A percentile compares a stretch with the other conserved stretches of the same genome.
phyloP scores from a whole-genome alignment of 2,888 invertebrate species.

The Melikaiella ostensackeni region DNA sequence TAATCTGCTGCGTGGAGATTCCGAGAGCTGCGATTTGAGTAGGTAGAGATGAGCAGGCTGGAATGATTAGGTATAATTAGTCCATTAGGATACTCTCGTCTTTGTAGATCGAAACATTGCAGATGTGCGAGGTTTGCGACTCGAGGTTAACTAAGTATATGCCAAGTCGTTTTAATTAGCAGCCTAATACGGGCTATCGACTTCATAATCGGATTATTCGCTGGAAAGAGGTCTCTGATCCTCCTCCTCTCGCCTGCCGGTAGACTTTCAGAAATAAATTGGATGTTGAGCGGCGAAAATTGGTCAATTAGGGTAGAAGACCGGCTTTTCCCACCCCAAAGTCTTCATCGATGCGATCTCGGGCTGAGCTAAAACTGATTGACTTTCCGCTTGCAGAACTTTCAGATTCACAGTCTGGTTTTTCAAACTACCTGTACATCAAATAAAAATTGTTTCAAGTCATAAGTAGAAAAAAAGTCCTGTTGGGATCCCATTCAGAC shows the following conservation, averaged over 20 bases:
- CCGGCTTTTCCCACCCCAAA: conserved; percentile 67
- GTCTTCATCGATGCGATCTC: conserved; percentile 64
- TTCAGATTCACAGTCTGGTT: not conserved
- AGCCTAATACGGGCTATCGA: conserved; percentile 43
- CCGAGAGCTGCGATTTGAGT: not conserved
- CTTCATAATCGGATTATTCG: conserved; percentile 64
- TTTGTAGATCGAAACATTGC: conserved; percentile 44
- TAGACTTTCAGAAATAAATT: conserved; percentile 68
- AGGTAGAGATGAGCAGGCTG: conserved; percentile 9
- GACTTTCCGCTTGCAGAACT: conserved; percentile 55
- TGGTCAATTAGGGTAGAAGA: conserved; percentile 70
- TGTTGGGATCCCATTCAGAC: no score
- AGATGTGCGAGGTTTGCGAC: conserved; percentile 48
- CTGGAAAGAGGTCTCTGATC: conserved; percentile 59
- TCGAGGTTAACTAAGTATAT: conserved; percentile 55
- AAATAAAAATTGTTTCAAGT: conserved; percentile 2
- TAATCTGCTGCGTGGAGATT: not conserved
- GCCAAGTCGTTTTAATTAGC: conserved; percentile 66
- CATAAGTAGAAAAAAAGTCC: no score
- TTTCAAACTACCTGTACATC: not conserved
- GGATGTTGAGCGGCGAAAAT: conserved; percentile 73
- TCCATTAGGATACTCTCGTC: conserved; percentile 58
- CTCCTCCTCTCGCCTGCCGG: conserved; percentile 46
- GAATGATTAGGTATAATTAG: conserved; percentile 67
- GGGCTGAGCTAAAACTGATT: conserved; percentile 52